Percentiles rank a stretch among this genome's conserved stretches.
phyloP scores from a whole-genome alignment of 2,113 vertebrate genomes.

The Campylomormyrus numenius region DNA sequence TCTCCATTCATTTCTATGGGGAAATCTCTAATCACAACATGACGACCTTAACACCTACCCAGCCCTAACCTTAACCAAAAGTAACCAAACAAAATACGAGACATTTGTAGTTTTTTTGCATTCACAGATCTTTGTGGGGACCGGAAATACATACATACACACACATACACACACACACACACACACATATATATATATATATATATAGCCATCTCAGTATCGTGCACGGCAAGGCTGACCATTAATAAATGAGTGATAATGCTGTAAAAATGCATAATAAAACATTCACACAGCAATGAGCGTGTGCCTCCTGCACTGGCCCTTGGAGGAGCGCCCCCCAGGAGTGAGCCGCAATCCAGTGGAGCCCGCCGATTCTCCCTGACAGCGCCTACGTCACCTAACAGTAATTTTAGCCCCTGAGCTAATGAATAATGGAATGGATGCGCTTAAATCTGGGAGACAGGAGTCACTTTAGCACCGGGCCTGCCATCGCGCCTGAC shows the following conservation, averaged over 20 bases:
- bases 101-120: too few relatives aligned
- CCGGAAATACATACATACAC: too few relatives aligned
- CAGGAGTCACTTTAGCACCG: conserved; percentile 58
- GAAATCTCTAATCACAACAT: too few relatives aligned
- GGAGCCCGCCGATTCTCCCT: conserved; percentile 6
- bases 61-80: too few relatives aligned
- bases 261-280: neutral
- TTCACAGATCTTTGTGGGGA: too few relatives aligned
- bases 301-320: neutral
- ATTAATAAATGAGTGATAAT: neutral
- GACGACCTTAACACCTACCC: too few relatives aligned
- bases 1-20: too few relatives aligned
- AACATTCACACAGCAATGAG: neutral
- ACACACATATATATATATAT: neutral
- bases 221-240: neutral
- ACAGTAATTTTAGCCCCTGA: conserved; percentile 36
- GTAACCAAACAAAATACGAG: too few relatives aligned
- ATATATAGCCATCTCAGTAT: neutral
- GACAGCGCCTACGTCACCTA: conserved; percentile 28
- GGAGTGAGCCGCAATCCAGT: neutral
- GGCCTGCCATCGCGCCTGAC: conserved; percentile 49
- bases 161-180: too few relatives aligned
- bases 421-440: conserved; percentile 57
- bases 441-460: conserved; percentile 48
- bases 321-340: neutral